These are phyloP conservation scores for Nymphicus hollandicus DNA, from an alignment of 2,113 vertebrate species.

Conservation along the genomic window DNA sequence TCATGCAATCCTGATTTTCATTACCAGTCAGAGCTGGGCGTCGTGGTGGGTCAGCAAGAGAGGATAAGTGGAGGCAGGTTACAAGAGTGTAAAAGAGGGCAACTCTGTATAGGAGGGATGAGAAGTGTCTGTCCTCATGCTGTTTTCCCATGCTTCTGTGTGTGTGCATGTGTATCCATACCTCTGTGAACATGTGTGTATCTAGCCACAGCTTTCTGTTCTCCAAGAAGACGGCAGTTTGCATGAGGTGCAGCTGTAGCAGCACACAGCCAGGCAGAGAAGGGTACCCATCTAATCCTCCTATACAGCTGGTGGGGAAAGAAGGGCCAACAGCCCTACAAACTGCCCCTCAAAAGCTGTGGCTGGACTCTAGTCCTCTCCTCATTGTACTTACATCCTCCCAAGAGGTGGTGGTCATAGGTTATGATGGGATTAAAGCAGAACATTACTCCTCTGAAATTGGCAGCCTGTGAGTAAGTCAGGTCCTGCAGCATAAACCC, in stretches of 20 bases:
- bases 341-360: fast-evolving
- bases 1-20: not conserved
- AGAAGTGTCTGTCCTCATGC: not conserved
- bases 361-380: not conserved
- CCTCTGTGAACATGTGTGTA: not conserved
- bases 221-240: not conserved
- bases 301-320: not conserved
- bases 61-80: not conserved
- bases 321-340: not conserved
- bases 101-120: fast-evolving
- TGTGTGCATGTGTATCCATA: not conserved
- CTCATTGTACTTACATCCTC: no score
- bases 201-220: not conserved
- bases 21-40: no score
- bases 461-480: no score
- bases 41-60: fast-evolving
- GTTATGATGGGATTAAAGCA: not conserved
- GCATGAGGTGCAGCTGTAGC: not conserved
- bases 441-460: not conserved
- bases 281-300: not conserved
- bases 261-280: no score
- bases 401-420: fast-evolving
- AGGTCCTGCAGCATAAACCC: not conserved
- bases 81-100: fast-evolving
- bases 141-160: no score